phyloP scores from a whole-genome alignment of 1,140 invertebrate genomes.

The Acromyrmex echinatior region DNA sequence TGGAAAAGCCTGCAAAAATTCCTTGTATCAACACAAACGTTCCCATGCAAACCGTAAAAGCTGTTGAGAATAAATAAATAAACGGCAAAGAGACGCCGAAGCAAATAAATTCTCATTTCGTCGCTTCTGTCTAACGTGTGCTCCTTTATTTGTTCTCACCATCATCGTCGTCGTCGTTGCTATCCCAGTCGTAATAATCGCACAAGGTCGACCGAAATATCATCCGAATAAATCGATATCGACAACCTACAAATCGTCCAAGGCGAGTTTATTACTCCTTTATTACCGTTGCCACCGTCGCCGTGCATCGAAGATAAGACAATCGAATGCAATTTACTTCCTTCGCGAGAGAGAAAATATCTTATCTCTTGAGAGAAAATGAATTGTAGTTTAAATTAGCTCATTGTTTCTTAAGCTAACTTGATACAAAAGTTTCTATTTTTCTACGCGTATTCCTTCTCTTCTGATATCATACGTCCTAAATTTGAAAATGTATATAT shows the following conservation, averaged over 20 bases:
- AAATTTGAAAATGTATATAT: not conserved
- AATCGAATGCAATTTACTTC: not conserved
- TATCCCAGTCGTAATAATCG: not conserved
- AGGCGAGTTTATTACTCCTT: conserved; percentile 50
- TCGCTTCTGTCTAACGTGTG: conserved; percentile 8
- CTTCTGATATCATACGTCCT: not conserved
- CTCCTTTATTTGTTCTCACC: conserved; percentile 24
- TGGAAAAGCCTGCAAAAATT: not conserved
- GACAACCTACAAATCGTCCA: conserved; percentile 31
- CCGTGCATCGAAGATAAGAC: conserved; percentile 16
- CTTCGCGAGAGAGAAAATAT: not conserved
- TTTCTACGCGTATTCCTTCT: not conserved
- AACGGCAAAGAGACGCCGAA: not conserved
- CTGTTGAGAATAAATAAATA: conserved; percentile 32
- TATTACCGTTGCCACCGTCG: conserved; percentile 37
- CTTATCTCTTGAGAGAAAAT: not conserved
- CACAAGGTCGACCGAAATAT: conserved; percentile 36
- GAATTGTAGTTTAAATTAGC: not conserved
- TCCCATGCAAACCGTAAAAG: conserved; percentile 12
- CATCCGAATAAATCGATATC: conserved; percentile 44
- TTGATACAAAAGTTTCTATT: not conserved
- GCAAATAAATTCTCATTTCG: conserved; percentile 31
- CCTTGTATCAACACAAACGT: not conserved
- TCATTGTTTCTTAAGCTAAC: not conserved
- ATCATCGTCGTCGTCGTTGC: not conserved